A percentile compares a stretch with the other conserved stretches of the same genome.
Evolutionary conservation across 2,888 invertebrate genomes (phyloP).

Genomic region (Papilio gigon): DNA sequence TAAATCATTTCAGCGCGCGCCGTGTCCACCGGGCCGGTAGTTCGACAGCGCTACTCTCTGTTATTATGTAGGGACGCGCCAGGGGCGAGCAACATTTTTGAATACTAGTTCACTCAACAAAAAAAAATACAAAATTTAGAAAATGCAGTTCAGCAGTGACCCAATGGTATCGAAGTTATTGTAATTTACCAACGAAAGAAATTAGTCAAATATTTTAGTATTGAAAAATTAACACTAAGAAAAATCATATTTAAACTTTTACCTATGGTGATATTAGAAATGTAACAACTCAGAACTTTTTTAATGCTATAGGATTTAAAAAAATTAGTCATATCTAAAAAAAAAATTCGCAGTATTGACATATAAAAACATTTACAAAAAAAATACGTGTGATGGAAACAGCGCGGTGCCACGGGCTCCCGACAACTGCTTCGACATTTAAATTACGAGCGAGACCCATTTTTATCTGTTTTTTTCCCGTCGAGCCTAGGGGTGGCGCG

Average conservation of each 20-base stretch:
- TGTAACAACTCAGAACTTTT: too few species aligned
- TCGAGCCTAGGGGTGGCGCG: conserved; percentile 77
- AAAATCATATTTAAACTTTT: too few species aligned
- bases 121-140: too few species aligned
- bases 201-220: too few species aligned
- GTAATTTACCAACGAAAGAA: too few species aligned
- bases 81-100: conserved; percentile 47
- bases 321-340: background rate
- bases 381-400: conserved; percentile 48
- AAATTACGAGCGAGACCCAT: conserved; percentile 77
- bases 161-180: too few species aligned
- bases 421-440: conserved; percentile 76
- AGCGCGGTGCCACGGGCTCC: conserved; percentile 62
- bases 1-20: conserved; percentile 52
- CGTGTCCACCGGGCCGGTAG: conserved; percentile 50
- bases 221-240: too few species aligned
- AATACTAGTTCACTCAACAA: background rate
- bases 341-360: background rate
- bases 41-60: conserved; percentile 51
- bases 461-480: conserved; percentile 76
- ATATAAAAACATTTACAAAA: conserved; percentile 38
- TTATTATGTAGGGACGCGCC: conserved; percentile 50
- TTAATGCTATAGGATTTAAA: too few species aligned
- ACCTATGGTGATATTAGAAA: too few species aligned
- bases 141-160: too few species aligned